Base-by-base conservation (phyloP, 2,888 invertebrate genomes). In the Cataglyphis rosenhaueri region DNA sequence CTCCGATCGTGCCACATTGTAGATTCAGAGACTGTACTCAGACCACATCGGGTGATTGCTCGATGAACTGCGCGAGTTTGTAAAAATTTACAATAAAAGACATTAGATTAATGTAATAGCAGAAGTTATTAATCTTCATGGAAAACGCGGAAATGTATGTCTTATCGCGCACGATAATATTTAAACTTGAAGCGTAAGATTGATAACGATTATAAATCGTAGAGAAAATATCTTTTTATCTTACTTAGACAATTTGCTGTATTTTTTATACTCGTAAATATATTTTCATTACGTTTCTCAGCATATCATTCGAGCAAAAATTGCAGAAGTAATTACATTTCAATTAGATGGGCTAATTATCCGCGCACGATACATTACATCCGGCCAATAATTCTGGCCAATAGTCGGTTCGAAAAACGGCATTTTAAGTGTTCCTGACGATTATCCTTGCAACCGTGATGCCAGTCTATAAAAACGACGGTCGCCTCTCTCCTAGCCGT, bases 371-470 rank as follows among this genome's bases (percentile, higher is more conserved):
- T 55, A 38, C 10, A 38, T 35, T 62, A 48, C 21, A 65, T 57
- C 29, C 59, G 32, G 12, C n/a, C n/a, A n/a, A 44, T 21, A 44
- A 70, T 70, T 79, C 35, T 18, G 25, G 59, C 35, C 18, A 78
- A 44, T 29, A 44, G 8, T 55, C 66, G 65, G 52, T 6, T 62
- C 15, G 29, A 18, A 70, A 61, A 44, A 12, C 25, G 66, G 6
- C 38, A 21, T 44, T 59, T 70, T 59, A 44, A 84, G 35, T 62
- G 57, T 71, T 74, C 61, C 82, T 84, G 74, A 70, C 35, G 21
- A 78, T 55, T 65, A 35, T 78, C 64, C 71, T 78, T n/a, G 61
- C 64, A 59, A 29, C 32, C n/a, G 25, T 32, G 25, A 38, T 61
- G 29, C 32, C 74, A 18, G 12, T 21, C 12, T 41, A 52, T 75